Conservation (phyloP, 2,888 invertebrate genomes). For the Syritta pipiens region DNA sequence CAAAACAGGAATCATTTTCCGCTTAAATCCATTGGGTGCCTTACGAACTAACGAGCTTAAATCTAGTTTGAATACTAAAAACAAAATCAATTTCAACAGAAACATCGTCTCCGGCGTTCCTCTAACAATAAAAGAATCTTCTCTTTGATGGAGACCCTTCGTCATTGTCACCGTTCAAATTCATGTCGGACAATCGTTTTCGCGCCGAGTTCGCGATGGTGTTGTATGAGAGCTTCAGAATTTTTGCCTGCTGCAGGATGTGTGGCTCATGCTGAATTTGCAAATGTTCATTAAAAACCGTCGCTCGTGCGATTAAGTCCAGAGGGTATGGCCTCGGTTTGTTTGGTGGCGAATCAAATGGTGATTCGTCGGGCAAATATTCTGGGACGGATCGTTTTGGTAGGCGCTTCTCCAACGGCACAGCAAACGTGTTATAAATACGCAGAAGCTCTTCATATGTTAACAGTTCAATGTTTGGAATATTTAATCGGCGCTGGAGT, state of each 20-base stretch:
- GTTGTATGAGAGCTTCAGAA: slow-evolving; percentile 37
- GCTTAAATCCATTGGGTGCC: too few relatives aligned
- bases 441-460: slow-evolving; percentile 70
- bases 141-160: slow-evolving; percentile 27
- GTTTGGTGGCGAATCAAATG: not conserved
- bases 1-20: too few relatives aligned
- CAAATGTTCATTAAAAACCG: not conserved
- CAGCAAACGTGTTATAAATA: slow-evolving; percentile 72
- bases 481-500: slow-evolving; percentile 71
- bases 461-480: slow-evolving; percentile 71
- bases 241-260: slow-evolving; percentile 27
- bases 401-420: slow-evolving; percentile 69
- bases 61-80: too few relatives aligned
- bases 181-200: not conserved
- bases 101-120: too few relatives aligned
- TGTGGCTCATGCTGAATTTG: not conserved
- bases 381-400: not conserved
- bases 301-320: not conserved
- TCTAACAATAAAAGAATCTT: slow-evolving; percentile 14
- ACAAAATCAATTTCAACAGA: too few relatives aligned
- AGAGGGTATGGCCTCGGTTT: not conserved
- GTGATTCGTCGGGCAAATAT: not conserved
- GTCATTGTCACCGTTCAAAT: slow-evolving; percentile 1
- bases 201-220: slow-evolving; percentile 22
- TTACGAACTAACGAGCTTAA: too few relatives aligned